Conservation (phyloP, 2,113 vertebrate species). For the Dolichotis patagonum region DNA sequence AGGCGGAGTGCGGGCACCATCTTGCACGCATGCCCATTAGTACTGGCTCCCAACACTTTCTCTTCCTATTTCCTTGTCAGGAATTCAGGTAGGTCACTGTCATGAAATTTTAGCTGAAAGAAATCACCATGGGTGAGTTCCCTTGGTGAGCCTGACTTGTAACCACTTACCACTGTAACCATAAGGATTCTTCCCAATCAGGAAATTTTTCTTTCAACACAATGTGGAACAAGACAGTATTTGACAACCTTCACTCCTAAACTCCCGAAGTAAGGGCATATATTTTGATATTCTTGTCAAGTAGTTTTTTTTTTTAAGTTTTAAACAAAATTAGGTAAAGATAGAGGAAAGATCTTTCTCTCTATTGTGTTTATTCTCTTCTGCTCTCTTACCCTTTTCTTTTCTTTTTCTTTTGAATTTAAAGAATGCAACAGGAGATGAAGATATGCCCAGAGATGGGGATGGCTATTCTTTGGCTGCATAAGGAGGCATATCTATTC, state of each 20-base stretch:
- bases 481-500: neutral
- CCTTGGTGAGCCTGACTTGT: neutral
- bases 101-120: neutral
- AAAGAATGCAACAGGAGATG: neutral
- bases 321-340: neutral
- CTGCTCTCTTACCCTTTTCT: neutral
- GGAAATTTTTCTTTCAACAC: neutral
- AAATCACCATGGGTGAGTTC: neutral
- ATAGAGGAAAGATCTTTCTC: neutral
- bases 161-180: neutral
- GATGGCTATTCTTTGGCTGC: neutral
- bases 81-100: neutral
- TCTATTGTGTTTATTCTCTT: neutral
- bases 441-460: neutral
- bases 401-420: neutral
- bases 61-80: neutral
- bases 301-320: neutral
- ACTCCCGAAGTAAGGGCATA: neutral
- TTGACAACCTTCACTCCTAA: too few species aligned
- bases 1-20: too few species aligned
- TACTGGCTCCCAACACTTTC: too few species aligned
- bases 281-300: neutral
- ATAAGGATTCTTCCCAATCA: neutral
- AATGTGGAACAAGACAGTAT: neutral
- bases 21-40: too few species aligned